Evolutionary conservation across 1,140 invertebrate genomes (phyloP), one percentile per base, ranked within the genome.

Genomic region (Phortica variegata): DNA sequence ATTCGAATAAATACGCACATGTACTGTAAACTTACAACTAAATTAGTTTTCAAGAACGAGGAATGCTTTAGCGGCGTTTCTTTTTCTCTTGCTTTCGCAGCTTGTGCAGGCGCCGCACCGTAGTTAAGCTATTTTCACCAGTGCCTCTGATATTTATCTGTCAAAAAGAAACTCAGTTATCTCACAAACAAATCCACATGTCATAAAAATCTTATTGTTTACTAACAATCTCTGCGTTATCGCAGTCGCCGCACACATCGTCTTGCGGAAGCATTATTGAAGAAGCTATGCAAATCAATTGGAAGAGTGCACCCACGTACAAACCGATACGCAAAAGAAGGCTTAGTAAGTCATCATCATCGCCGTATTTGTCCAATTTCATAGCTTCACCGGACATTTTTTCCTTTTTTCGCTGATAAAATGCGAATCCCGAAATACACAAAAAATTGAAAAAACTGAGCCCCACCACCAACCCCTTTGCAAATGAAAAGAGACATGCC

Each of bases 41-140:
- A n/a, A n/a, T n/a, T n/a, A n/a, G n/a, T n/a, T n/a, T n/a, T n/a
- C n/a, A n/a, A n/a, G n/a, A n/a, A n/a, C n/a, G n/a, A n/a, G n/a
- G n/a, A n/a, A n/a, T n/a, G n/a, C n/a, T n/a, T 49, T 70, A 73
- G 43, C 70, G 70, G 7, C 70, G 56, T 36, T 73, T 73, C 46
- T 73, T 73, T 43, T 73, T 73, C 40, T 73, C 71, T 34, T 65
- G 52, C 33, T 73, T 73, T 3, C 71, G 60, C 20, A 73, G 53
- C 50, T 73, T 73, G 36, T 73, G 71, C n/a, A 71, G 43, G 3
- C 71, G 60, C 2, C 66, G 39, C 26, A 50, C 43, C 7, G 52
- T 49, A 37, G 49, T 58, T n/a, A n/a, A n/a, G n/a, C n/a, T n/a
- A n/a, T n/a, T n/a, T 33, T 36, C 3, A 13, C 20, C 31, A 23